These are phyloP conservation scores for Selene dorsalis DNA, from an alignment of 2,797 vertebrate species.

Conservation along the genomic window DNA sequence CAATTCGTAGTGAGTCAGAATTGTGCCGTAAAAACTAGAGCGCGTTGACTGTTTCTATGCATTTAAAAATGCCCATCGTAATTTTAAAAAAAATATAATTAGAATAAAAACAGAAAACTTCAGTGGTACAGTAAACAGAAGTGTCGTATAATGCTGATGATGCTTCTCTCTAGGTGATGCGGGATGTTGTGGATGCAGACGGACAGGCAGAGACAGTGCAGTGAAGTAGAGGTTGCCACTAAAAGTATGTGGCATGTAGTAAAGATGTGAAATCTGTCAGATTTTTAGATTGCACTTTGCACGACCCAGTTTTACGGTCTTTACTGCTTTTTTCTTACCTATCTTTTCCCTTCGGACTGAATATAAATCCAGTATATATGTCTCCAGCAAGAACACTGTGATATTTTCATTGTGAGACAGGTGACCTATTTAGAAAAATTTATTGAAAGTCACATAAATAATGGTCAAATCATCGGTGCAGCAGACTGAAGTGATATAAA, in stretches of 20 bases:
- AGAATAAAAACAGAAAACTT: not conserved
- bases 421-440: slow-evolving; percentile 47
- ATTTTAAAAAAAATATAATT: too few relatives aligned
- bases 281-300: slow-evolving; percentile 18
- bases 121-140: slow-evolving; percentile 3
- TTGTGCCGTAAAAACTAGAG: slow-evolving; percentile 15
- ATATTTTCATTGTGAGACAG: slow-evolving; percentile 37
- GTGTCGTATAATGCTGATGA: not conserved
- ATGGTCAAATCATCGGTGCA: slow-evolving; percentile 26
- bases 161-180: slow-evolving; percentile 7
- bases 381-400: slow-evolving; percentile 21
- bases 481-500: slow-evolving; percentile 45
- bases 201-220: not conserved
- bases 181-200: not conserved
- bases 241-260: not conserved
- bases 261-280: not conserved
- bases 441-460: slow-evolving; percentile 30
- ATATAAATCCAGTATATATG: slow-evolving; percentile 29
- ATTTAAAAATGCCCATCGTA: not conserved
- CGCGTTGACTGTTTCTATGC: not conserved
- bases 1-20: slow-evolving; percentile 25
- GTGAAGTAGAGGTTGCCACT: not conserved
- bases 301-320: slow-evolving; percentile 27
- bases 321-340: slow-evolving; percentile 10
- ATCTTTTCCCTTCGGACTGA: slow-evolving; percentile 12